Base-by-base conservation (phyloP, 2,888 invertebrate genomes). In the Tachystola acroxantha region DNA sequence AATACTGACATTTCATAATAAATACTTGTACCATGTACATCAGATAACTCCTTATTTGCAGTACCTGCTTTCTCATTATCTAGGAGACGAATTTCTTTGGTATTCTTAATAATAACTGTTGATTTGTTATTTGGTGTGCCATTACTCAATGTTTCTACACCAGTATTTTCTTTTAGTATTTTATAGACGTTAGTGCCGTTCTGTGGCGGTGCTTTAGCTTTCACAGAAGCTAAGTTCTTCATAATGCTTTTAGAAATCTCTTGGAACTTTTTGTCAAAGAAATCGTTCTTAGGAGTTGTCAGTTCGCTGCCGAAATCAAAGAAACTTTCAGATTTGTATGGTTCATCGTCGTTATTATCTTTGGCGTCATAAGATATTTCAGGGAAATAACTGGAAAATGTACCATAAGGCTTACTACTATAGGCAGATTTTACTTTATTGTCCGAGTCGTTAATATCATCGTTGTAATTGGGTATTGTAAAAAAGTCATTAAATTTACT, bases 401-500 rank as follows among this genome's bases (percentile, higher is more conserved):
- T 54, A 14, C 52, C 66, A 37, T 72, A 80, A 0, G 71, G 53
- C 9, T 79, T 62, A 38, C 63, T 72, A 33, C 64, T 70, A 31
- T 64, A 73, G 33, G 74, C 73, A 34, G 72, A 62, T 42, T 71
- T 74, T 1, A 58, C 53, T 54, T 71, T 77, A 42, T 74, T 73
- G 32, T 71, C 64, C 1, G 70, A 63, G 35, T 71, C 71, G 34
- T 61, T 55, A 37, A 60, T 66, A 34, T 66, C 64, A 43, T 82
- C 84, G 31, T 76, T 75, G 42, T 79, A 86, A 37, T 73, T 72
- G 2, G 89, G 82, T 46, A 88, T 66, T 2, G 84, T 84, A 48
- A 87, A 90, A 41, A 88, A 89, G 41, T 86, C 86, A 46, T 86
- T 84, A 50, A 86, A 88, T 48, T 88, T 88, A 19, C 74, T 72